Base-by-base conservation (phyloP, 2,797 vertebrate genomes). In the Ctenopoma kingsleyae region DNA sequence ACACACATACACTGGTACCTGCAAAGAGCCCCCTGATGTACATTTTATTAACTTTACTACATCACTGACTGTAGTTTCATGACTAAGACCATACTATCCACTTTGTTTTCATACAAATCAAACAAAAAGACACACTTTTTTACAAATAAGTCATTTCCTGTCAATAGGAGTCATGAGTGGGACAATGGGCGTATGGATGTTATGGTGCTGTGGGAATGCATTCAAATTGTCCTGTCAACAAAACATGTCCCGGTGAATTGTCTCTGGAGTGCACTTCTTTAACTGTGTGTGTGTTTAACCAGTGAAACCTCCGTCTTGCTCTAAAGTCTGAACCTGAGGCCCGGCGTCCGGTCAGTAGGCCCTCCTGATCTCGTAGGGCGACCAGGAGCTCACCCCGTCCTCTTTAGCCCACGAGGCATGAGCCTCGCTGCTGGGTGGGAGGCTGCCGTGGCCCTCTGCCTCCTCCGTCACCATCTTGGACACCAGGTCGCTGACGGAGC, bases 341-440 rank as follows among this genome's bases (percentile, higher is more conserved):
- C 44, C 2, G 0, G 22, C 16, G 16, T 55, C 54, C 20, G 9
- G 25, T 94, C 89, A 95, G 8, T 96, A 99, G 80, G 95, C 89
- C 91, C 95, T 95, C 72, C 94, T 90, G 61, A 95, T 91, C 76
- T 98, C 97, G 0, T 95, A 98, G 0, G 95, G 64, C 0, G 95
- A 94, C 97, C 97, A 99, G 25, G 90, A 51, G 63, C 90, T 84
- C 67, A 82, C 87, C 5, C 81, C 91, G 0, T 98, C 97, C 52
- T 98, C 97, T 73, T 96, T 98, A 0, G 83, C 77, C 97, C 97
- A 98, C 46, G 92, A 81, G 4, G 92, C 32, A 4, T 90, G 47
- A 92, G 93, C 0, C 81, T 96, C 71, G 81, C 89, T 8, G 81
- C 23, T 0, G 76, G 48, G 1, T 7, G 78, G 20, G 52, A 88